A percentile compares a stretch with the other conserved stretches of the same genome.
These are phyloP conservation scores for Gambusia yucatana DNA, from an alignment of 2,797 vertebrate species.

Conservation along the genomic window DNA sequence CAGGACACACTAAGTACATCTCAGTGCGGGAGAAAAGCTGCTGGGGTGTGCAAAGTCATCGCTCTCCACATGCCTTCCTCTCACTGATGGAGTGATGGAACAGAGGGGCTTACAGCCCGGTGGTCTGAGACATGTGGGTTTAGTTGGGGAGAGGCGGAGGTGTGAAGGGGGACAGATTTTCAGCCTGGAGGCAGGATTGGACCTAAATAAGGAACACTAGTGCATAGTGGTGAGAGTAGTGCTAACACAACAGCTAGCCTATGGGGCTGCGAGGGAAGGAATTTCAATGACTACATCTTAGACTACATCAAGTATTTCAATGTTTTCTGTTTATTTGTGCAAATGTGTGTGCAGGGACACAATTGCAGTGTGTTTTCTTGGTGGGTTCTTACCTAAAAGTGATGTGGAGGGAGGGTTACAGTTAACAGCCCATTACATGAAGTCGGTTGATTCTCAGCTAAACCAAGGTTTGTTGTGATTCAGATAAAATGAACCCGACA, in stretches of 20 bases:
- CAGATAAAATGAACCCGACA: conserved; percentile 41
- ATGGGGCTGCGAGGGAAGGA: conserved; percentile 31
- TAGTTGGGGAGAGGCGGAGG: conserved; percentile 39
- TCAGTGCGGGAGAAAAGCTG: conserved; percentile 44
- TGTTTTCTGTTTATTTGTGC: conserved; percentile 8
- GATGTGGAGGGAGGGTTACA: background rate
- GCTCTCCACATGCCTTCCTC: conserved; percentile 33
- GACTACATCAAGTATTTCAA: conserved; percentile 4
- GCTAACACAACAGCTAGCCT: conserved; percentile 50
- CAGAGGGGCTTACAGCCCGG: conserved; percentile 43
- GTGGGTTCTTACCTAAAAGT: background rate
- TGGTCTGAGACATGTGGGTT: conserved; percentile 37
- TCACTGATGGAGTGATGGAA: conserved; percentile 57
- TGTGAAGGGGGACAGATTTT: conserved; percentile 66
- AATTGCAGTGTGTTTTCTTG: conserved; percentile 4
- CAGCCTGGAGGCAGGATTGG: conserved; percentile 58
- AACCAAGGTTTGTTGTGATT: conserved; percentile 58
- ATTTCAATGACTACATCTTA: conserved; percentile 18
- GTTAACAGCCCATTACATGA: conserved; percentile 19
- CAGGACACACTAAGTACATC: conserved; percentile 48
- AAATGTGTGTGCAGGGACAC: conserved; percentile 7
- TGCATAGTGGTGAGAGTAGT: conserved; percentile 62
- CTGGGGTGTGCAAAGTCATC: conserved; percentile 43
- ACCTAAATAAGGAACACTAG: conserved; percentile 72
- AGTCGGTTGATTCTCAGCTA: conserved; percentile 55